These are phyloP conservation scores for Lydus trimaculatus DNA, from an alignment of 2,888 invertebrate genomes.

Conservation along the genomic window DNA sequence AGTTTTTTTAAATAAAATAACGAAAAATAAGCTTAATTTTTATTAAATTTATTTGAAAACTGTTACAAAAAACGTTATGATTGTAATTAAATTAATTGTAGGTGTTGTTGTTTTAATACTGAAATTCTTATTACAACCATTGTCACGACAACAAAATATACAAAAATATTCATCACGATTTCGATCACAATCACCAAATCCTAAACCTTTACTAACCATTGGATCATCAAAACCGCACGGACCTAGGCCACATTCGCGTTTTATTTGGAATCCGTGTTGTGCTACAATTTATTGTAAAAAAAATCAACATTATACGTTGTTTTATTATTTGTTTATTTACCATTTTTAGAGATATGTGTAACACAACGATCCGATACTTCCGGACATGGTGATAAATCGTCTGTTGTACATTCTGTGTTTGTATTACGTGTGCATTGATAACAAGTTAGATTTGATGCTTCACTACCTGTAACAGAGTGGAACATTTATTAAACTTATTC, in stretches of 20 bases:
- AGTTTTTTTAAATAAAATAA: not conserved
- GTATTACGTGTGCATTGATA: slow-evolving; percentile 58
- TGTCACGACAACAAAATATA: slow-evolving; percentile 58
- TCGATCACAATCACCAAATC: slow-evolving; percentile 58
- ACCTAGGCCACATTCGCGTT: slow-evolving; percentile 60
- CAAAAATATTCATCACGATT: slow-evolving; percentile 59
- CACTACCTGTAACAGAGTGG: not conserved
- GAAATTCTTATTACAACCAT: slow-evolving; percentile 58
- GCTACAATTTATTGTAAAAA: slow-evolving; percentile 52
- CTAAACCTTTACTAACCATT: slow-evolving; percentile 55
- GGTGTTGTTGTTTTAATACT: not conserved
- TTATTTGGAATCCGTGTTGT: slow-evolving; percentile 54
- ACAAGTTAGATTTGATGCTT: slow-evolving; percentile 40
- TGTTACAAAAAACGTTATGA: not conserved
- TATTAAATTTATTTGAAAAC: not conserved
- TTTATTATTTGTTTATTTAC: slow-evolving; percentile 40
- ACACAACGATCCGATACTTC: slow-evolving; percentile 59
- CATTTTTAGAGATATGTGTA: slow-evolving; percentile 58
- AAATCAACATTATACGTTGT: not conserved
- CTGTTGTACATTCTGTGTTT: slow-evolving; percentile 53
- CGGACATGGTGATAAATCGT: slow-evolving; percentile 56
- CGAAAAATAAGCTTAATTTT: not conserved
- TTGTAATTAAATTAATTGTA: not conserved
- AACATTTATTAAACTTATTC: too few relatives aligned
- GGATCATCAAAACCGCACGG: slow-evolving; percentile 60